Evolutionary conservation across 1,140 invertebrate genomes (phyloP).

Genomic region (Drosophila orosa): DNA sequence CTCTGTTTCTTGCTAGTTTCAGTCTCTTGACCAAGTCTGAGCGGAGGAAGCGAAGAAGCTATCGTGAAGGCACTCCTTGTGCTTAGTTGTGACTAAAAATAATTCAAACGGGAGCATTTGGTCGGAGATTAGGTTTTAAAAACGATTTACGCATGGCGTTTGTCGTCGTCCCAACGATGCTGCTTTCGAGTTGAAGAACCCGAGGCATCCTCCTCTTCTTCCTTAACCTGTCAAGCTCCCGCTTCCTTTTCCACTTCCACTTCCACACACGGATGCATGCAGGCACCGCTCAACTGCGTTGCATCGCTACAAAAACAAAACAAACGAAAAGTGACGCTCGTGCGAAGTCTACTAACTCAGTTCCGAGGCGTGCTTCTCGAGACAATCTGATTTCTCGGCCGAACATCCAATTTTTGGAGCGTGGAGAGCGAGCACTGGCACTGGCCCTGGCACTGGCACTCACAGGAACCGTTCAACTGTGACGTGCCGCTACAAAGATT

Average conservation of each 20-base stretch:
- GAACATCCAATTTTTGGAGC: slow-evolving; percentile 13
- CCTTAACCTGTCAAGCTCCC: background rate
- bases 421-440: slow-evolving; percentile 17
- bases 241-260: background rate
- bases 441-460: slow-evolving; percentile 46
- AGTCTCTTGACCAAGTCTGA: slow-evolving; percentile 8
- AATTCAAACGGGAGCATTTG: slow-evolving; percentile 58
- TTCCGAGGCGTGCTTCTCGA: slow-evolving; percentile 14
- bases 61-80: slow-evolving; percentile 20
- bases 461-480: slow-evolving; percentile 78
- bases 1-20: slow-evolving; percentile 2
- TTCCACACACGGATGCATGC: slow-evolving; percentile 54
- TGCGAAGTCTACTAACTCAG: slow-evolving; percentile 28
- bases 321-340: slow-evolving; percentile 56
- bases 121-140: slow-evolving; percentile 52
- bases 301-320: slow-evolving; percentile 72
- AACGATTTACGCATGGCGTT: slow-evolving; percentile 60
- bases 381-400: slow-evolving; percentile 6
- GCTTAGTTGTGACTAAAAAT: slow-evolving; percentile 55
- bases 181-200: slow-evolving; percentile 8
- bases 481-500: slow-evolving; percentile 66
- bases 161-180: slow-evolving; percentile 9
- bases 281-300: slow-evolving; percentile 80
- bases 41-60: slow-evolving; percentile 33
- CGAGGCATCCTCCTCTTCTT: background rate